Evolutionary conservation across 92 coral and sea anemone genomes (phyloP).

Genomic region (Pocillopora grandis): DNA sequence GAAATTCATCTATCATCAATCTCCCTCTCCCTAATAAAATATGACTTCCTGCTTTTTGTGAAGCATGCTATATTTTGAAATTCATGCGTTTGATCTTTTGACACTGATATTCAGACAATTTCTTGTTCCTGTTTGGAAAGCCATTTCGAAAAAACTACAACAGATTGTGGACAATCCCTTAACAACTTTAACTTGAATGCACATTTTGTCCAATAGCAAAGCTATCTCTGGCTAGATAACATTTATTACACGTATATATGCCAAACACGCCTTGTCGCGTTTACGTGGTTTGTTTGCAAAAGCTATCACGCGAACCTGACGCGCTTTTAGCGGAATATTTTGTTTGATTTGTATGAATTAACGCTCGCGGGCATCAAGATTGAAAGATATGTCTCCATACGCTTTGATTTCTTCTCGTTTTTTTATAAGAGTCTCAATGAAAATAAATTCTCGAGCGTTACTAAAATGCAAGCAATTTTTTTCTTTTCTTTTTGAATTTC

Average conservation of each 20-base stretch:
- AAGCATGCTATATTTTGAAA: too few species aligned
- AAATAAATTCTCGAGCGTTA: background rate
- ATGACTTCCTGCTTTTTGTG: too few species aligned
- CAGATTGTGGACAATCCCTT: too few species aligned
- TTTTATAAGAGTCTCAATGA: background rate
- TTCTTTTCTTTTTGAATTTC: background rate
- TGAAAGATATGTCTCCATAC: background rate
- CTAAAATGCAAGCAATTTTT: background rate
- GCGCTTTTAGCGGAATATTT: conserved; percentile 7
- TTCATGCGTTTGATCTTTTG: too few species aligned
- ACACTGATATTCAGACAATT: too few species aligned
- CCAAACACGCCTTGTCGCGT: background rate
- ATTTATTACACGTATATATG: background rate
- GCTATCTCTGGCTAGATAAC: background rate
- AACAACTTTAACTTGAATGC: too few species aligned
- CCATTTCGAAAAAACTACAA: too few species aligned
- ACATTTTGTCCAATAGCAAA: background rate
- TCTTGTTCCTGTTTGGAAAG: too few species aligned
- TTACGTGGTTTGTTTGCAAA: conserved; percentile 1
- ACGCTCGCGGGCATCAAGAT: conserved; percentile 7
- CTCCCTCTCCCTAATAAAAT: too few species aligned
- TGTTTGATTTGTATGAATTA: background rate
- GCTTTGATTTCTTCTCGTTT: conserved; percentile 1
- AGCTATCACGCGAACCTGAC: background rate
- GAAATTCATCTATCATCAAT: too few species aligned